A percentile compares a stretch with the other conserved stretches of the same genome.
Evolutionary conservation across 1,140 invertebrate species (phyloP).

Genomic region (Drosophila bipectinata): DNA sequence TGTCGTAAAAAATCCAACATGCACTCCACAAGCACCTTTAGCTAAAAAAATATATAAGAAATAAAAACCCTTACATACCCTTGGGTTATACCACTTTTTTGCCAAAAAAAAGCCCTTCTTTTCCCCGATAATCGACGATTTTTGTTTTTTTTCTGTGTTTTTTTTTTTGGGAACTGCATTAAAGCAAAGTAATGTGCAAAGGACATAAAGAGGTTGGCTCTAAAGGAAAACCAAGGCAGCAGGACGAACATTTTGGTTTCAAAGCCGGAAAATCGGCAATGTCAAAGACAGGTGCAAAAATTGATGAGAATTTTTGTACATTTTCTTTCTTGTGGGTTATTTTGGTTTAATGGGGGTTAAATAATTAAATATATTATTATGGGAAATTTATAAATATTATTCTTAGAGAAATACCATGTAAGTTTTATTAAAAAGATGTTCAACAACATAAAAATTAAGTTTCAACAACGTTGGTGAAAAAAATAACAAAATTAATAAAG

Average conservation of each 20-base stretch:
- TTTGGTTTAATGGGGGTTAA: too few relatives aligned
- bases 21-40: slow-evolving; percentile 15
- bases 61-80: neutral
- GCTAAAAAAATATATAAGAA: neutral
- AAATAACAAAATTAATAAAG: too few relatives aligned
- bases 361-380: too few relatives aligned
- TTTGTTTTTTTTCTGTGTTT: slow-evolving; percentile 8
- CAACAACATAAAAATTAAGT: too few relatives aligned
- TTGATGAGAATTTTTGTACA: neutral
- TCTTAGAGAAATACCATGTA: too few relatives aligned
- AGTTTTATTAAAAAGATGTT: too few relatives aligned
- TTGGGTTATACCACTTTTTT: too few relatives aligned
- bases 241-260: neutral
- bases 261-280: neutral
- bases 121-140: slow-evolving; percentile 42
- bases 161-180: slow-evolving; percentile 20
- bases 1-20: slow-evolving; percentile 40
- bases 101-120: neutral
- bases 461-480: too few relatives aligned
- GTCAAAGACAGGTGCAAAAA: neutral
- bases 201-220: slow-evolving; percentile 14
- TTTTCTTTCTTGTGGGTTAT: neutral
- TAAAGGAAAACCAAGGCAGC: neutral
- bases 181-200: slow-evolving; percentile 36
- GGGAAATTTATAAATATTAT: too few relatives aligned